A percentile compares a stretch with the other conserved stretches of the same genome.
These are phyloP conservation scores for Gonioctena quinquepunctata DNA, from an alignment of 1,140 invertebrate genomes.

Conservation along the genomic window DNA sequence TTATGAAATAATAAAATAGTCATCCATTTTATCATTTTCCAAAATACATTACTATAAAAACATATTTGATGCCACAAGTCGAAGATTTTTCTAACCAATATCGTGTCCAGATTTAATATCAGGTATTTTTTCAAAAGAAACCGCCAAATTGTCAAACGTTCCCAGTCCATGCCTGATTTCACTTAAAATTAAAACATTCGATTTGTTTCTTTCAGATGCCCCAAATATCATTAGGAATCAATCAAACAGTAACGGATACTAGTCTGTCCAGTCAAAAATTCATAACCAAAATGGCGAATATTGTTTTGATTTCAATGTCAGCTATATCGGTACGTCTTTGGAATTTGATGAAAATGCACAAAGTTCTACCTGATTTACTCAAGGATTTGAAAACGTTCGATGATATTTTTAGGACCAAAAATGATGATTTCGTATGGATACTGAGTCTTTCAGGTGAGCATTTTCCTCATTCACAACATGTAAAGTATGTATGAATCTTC, in stretches of 20 bases:
- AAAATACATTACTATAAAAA: too few relatives aligned
- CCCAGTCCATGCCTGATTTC: too few relatives aligned
- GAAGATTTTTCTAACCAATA: too few relatives aligned
- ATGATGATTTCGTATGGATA: not conserved
- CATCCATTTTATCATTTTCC: too few relatives aligned
- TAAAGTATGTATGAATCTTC: too few relatives aligned
- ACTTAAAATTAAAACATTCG: too few relatives aligned
- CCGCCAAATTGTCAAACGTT: too few relatives aligned
- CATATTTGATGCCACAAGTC: too few relatives aligned
- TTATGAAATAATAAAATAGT: too few relatives aligned
- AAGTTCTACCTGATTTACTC: not conserved
- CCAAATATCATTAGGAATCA: not conserved
- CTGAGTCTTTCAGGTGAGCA: not conserved
- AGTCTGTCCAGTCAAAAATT: not conserved
- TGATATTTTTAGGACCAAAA: not conserved
- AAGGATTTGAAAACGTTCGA: not conserved
- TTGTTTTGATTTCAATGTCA: conserved; percentile 3
- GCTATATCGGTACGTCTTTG: not conserved
- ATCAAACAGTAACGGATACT: not conserved
- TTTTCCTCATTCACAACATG: too few relatives aligned
- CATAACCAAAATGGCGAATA: conserved; percentile 8
- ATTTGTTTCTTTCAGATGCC: not conserved
- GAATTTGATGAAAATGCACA: not conserved
- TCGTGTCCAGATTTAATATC: too few relatives aligned
- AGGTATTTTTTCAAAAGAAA: too few relatives aligned